These are phyloP conservation scores for Megalops cyprinoides DNA, from an alignment of 2,797 vertebrate species.

Conservation along the genomic window DNA sequence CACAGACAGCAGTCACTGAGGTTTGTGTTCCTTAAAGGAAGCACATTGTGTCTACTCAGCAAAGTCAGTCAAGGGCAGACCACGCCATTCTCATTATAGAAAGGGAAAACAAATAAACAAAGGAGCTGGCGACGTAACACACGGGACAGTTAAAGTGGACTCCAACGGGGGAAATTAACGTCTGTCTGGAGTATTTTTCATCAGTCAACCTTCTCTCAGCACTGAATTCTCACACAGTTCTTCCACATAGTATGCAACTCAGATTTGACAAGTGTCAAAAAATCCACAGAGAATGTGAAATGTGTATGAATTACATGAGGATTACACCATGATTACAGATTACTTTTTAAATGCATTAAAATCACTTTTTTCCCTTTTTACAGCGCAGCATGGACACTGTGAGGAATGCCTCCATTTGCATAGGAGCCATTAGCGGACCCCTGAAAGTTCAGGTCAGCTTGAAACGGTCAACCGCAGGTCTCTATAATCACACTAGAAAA, in stretches of 20 bases:
- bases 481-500: neutral
- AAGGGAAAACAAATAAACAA: neutral
- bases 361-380: too few relatives aligned
- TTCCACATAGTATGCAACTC: neutral
- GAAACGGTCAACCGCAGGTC: neutral
- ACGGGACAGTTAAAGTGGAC: neutral
- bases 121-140: neutral
- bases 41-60: neutral
- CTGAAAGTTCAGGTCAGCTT: neutral
- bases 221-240: neutral
- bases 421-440: neutral
- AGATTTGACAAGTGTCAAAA: neutral
- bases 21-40: neutral
- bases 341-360: too few relatives aligned
- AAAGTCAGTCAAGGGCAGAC: neutral
- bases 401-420: too few relatives aligned
- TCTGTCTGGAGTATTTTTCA: neutral
- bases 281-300: neutral
- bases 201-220: neutral
- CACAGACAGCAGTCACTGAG: constrained; percentile 31
- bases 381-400: too few relatives aligned
- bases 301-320: neutral
- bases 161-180: neutral
- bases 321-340: too few relatives aligned
- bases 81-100: neutral